A percentile compares a stretch with the other conserved stretches of the same genome.
phyloP scores from a whole-genome alignment of 2,888 invertebrate species.

The Pseudoips prasinana region DNA sequence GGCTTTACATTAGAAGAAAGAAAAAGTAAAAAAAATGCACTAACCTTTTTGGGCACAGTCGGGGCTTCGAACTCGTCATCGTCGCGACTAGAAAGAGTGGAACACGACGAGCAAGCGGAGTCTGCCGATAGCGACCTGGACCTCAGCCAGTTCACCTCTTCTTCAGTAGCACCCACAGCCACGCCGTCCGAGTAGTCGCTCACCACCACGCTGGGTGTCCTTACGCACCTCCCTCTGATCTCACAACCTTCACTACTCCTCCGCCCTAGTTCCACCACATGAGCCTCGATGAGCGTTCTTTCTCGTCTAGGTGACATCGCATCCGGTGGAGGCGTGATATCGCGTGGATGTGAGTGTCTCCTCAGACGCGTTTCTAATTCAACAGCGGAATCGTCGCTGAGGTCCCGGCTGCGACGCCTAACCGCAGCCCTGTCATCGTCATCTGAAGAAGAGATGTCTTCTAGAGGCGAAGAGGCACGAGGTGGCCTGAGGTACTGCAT shows the following conservation, averaged over 20 bases:
- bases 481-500: slow-evolving; percentile 77
- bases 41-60: slow-evolving; percentile 75
- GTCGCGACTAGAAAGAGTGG: slow-evolving; percentile 88
- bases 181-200: slow-evolving; percentile 91
- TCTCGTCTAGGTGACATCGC: slow-evolving; percentile 67
- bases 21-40: slow-evolving; percentile 36
- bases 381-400: slow-evolving; percentile 80
- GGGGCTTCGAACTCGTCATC: slow-evolving; percentile 81
- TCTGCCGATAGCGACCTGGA: slow-evolving; percentile 82
- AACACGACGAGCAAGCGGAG: slow-evolving; percentile 89
- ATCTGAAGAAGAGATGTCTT: slow-evolving; percentile 73
- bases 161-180: slow-evolving; percentile 70
- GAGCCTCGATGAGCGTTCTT: slow-evolving; percentile 73
- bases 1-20: too few species aligned
- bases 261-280: slow-evolving; percentile 81
- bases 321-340: slow-evolving; percentile 65
- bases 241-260: slow-evolving; percentile 74
- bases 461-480: slow-evolving; percentile 62
- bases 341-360: slow-evolving; percentile 68
- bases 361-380: slow-evolving; percentile 74
- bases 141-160: slow-evolving; percentile 72
- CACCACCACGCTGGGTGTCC: slow-evolving; percentile 93
- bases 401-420: slow-evolving; percentile 68
- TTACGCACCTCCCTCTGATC: slow-evolving; percentile 82
- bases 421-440: slow-evolving; percentile 75